Base-by-base conservation (phyloP, 2,113 vertebrate species). In the Tenebrosternarchus preto region DNA sequence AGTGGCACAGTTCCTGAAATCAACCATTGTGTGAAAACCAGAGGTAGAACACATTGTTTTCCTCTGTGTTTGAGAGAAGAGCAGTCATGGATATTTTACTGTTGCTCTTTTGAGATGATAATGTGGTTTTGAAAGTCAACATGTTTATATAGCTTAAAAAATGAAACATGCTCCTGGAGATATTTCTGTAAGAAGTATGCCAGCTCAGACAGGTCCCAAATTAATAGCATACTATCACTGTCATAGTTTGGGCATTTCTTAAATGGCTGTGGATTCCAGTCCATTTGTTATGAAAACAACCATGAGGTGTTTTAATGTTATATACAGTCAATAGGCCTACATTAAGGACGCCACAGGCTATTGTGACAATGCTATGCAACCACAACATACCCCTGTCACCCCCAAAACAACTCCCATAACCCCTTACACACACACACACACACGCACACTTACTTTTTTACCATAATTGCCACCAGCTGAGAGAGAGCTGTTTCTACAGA, bases 381-480 rank as follows among this genome's bases (percentile, higher is more conserved):
- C 82, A 76, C 82, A 83, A 67, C 36, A 66, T 79, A 74, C 60
- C 78, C 66, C 71, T 74, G 72, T 80, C 79, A 68, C 50, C 79
- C 64, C 61, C 71, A 59, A 75, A 80, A 80, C 78, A 80, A 80
- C 70, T 80, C 46, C 60, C 50, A 72, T 57, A 67, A 67, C 36
- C 78, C 78, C 70, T 71, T 74, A 77, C 36, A 61, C 53, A 68
- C 63, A 22, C 63, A 67, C 27, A 60, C 80, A 69, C 60, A 43
- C 66, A 79, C 66, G 71, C 77, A 70, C 72, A 53, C 66, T 36
- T n/a, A n/a, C n/a, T n/a, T n/a, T 59, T 39, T 74, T 76, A 70
- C 67, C 55, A 80, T 87, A 87, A 87, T 85, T 82, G 66, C 77
- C 86, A 80, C 82, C 86, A 87, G 86, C 86, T 87, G 84, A 87